Evolutionary conservation across 1,140 invertebrate species (phyloP).

Genomic region (Drosophila cardini): DNA sequence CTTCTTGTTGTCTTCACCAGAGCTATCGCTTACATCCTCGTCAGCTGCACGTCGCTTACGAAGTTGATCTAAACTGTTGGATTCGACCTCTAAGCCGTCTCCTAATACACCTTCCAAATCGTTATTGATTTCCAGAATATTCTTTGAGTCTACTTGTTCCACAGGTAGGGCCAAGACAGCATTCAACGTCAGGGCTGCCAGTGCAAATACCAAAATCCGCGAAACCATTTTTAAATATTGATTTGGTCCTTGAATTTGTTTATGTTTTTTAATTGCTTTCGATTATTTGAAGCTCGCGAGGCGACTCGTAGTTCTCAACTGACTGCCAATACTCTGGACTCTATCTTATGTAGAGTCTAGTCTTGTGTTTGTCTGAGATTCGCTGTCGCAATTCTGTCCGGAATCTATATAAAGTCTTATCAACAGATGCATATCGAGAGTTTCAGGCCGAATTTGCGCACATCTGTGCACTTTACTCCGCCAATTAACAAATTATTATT

Average conservation of each 20-base stretch:
- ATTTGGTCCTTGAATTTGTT: slow-evolving; percentile 3
- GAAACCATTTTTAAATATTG: slow-evolving; percentile 7
- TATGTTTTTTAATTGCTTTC: neutral
- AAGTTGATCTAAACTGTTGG: neutral
- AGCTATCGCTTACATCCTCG: slow-evolving; percentile 5
- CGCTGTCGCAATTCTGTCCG: neutral
- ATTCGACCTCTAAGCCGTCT: neutral
- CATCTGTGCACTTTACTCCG: neutral
- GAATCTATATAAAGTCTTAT: slow-evolving; percentile 41
- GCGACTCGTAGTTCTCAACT: slow-evolving; percentile 30
- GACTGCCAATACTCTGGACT: slow-evolving; percentile 14
- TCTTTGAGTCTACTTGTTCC: neutral
- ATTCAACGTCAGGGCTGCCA: slow-evolving; percentile 21
- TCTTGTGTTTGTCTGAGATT: slow-evolving; percentile 9
- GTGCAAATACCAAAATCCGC: neutral
- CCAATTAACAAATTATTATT: neutral
- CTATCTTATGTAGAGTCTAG: slow-evolving; percentile 23
- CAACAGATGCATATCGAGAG: slow-evolving; percentile 31
- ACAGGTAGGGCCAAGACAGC: slow-evolving; percentile 5
- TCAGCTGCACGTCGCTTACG: neutral
- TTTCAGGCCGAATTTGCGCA: neutral
- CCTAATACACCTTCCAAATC: neutral
- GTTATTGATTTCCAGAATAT: neutral
- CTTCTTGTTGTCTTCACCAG: neutral
- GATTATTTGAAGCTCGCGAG: slow-evolving; percentile 24